phyloP scores from a whole-genome alignment of 1,140 invertebrate genomes.

The Babylonia areolata region DNA sequence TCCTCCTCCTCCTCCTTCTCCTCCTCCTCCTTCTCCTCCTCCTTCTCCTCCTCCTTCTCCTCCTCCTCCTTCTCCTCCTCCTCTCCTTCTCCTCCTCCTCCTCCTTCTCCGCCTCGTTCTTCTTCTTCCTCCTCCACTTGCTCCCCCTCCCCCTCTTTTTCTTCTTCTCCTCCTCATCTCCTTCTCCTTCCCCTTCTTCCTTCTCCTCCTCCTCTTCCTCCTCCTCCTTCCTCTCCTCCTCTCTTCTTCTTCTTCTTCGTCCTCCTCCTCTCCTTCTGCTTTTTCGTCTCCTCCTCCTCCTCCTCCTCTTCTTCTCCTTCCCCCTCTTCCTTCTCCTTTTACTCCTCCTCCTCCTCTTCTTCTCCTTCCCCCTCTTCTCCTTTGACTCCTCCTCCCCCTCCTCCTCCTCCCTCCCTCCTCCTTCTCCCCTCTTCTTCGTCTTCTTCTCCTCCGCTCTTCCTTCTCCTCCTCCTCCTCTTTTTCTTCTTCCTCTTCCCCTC shows the following conservation, averaged over 20 bases:
- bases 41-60: too few relatives aligned
- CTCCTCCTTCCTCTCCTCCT: background rate
- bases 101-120: too few relatives aligned
- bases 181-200: constrained; percentile 1
- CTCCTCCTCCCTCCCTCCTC: background rate
- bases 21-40: too few relatives aligned
- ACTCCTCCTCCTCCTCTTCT: background rate
- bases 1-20: too few relatives aligned
- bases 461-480: background rate
- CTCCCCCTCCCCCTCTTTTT: background rate
- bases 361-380: background rate
- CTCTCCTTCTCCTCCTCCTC: too few relatives aligned
- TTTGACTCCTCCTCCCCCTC: background rate
- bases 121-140: too few relatives aligned
- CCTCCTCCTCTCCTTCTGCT: background rate
- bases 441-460: background rate
- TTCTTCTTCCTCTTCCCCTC: background rate
- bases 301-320: background rate
- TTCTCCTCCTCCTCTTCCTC: background rate
- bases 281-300: background rate
- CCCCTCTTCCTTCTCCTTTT: background rate
- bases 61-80: too few relatives aligned
- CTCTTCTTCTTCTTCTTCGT: background rate
- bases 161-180: too few relatives aligned
- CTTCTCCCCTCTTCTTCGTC: background rate